Base-by-base conservation (phyloP, 2,113 vertebrate genomes). In the Microtus montanus region DNA sequence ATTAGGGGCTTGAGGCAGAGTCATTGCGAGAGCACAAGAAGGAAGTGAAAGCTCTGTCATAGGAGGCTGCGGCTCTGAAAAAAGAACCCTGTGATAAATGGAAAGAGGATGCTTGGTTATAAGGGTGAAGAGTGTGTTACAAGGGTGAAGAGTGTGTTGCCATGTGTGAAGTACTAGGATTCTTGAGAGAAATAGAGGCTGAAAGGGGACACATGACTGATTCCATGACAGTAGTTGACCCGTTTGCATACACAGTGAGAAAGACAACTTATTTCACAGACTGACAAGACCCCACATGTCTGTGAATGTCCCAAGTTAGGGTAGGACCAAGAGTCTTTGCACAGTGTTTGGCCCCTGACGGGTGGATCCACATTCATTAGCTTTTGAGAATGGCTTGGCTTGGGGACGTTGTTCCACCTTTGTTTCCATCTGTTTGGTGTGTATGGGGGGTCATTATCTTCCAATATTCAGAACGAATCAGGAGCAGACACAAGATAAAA, bases 381-480 rank as follows among this genome's bases (percentile, higher is more conserved):
- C 78, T 54, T 91, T 77, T 14, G 33, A 33, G 26, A 20, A 73
- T 82, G n/a, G 0, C 52, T 71, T 83, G 71, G 54, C 20, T 38
- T 68, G 47, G 24, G 68, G 17, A 77, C 70, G 52, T 20, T 20
- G 38, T 38, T 17, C 54, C 61, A 58, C 35, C 14, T 90, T 47
- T 78, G 8, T 10, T 33, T 90, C 38, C 10, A 33, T 30, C 41
- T 68, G 5, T 68, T 33, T 68, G 35, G 70, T 17, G 19, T 20
- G 70, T 35, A 14, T 7, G 70, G 7, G 38, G 38, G 11, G 38
- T 90, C 41, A 54, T 20, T 87, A n/a, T 95, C 41, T 83, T 92
- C 35, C 63, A 75, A 49, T 11, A 74, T 63, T 90, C 82, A 84
- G 68, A 82, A 44, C 80, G 58, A 96, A 63, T 92, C 77, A 90